Evolutionary conservation across 2,797 vertebrate species (phyloP), one percentile per base, ranked within the genome.

Genomic region (Nothura maculosa): DNA sequence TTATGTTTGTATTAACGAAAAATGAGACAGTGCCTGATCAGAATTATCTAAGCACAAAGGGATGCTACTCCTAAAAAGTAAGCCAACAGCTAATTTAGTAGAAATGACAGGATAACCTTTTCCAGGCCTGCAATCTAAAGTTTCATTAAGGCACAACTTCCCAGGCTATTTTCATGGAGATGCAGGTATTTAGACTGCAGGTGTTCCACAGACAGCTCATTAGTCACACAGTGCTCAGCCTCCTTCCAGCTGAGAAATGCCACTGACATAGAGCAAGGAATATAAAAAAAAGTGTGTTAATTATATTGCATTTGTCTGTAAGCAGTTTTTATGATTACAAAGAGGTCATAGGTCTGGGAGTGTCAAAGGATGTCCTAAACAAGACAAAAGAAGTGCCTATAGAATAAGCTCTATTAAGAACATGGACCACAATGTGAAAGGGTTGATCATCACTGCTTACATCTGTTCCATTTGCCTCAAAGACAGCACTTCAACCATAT

Each of bases 21-120:
- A 86, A 73, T 32, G 18, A 69, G 17, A 19, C 15, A 24, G 8
- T 15, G 12, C 25, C 22, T 67, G 14, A 81, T 17, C 7, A 57
- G 32, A 52, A 67, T 60, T 85, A 76, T 5, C 36, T 38, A 85
- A 85, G 68, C 52, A 89, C 67, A 70, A 64, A 58, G 67, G 19
- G 47, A 85, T 52, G 27, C 8, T 28, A 48, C 20, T 21, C 4
- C 5, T 14, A 58, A 87, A 34, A 50, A 81, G 30, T 22, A 74
- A 85, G 7, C 19, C 48, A 63, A 27, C 20, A 70, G 18, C 10
- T 34, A 85, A 63, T 38, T 68, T 32, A 70, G 24, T 17, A 57
- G 80, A 91, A 93, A 87, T 67, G 64, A 57, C 57, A 94, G 40
- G 10, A 50, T 80, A 67, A 77, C 75, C 89, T 90, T 76, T 92